Evolutionary conservation across 1,140 invertebrate species (phyloP).

Genomic region (Drosophila athabasca): DNA sequence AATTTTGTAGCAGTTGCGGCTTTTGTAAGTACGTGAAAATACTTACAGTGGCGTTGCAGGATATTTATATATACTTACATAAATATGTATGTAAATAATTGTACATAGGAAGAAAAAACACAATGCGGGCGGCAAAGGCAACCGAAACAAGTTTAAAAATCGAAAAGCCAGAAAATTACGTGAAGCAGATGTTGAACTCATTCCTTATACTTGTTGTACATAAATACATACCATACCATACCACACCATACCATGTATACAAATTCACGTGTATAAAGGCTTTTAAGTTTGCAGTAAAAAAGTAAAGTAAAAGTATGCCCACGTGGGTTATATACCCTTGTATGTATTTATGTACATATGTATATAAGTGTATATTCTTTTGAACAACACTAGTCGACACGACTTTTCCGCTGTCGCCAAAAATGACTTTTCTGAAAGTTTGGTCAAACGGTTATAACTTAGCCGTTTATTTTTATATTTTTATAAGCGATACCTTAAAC

Average conservation of each 20-base stretch:
- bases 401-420: too few species aligned
- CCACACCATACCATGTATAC: too few species aligned
- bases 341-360: too few species aligned
- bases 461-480: too few species aligned
- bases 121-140: slow-evolving; percentile 73
- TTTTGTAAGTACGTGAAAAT: slow-evolving; percentile 59
- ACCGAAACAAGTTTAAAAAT: slow-evolving; percentile 68
- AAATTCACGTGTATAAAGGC: slow-evolving; percentile 42
- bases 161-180: slow-evolving; percentile 36
- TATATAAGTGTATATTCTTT: too few species aligned
- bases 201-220: slow-evolving; percentile 50
- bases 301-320: slow-evolving; percentile 12
- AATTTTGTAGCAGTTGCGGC: slow-evolving; percentile 33
- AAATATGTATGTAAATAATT: slow-evolving; percentile 31
- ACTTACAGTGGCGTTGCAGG: slow-evolving; percentile 60
- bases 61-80: slow-evolving; percentile 71
- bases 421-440: too few species aligned
- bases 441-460: too few species aligned
- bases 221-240: too few species aligned
- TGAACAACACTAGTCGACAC: too few species aligned
- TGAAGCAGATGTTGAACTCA: slow-evolving; percentile 72
- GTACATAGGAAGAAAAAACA: slow-evolving; percentile 30
- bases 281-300: slow-evolving; percentile 35
- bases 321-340: slow-evolving; percentile 59
- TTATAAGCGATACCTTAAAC: too few species aligned